Percentiles rank a stretch among this genome's conserved stretches.
Evolutionary conservation across 2,113 vertebrate species (phyloP).

Genomic region (Petrocephalus microphthalmus): DNA sequence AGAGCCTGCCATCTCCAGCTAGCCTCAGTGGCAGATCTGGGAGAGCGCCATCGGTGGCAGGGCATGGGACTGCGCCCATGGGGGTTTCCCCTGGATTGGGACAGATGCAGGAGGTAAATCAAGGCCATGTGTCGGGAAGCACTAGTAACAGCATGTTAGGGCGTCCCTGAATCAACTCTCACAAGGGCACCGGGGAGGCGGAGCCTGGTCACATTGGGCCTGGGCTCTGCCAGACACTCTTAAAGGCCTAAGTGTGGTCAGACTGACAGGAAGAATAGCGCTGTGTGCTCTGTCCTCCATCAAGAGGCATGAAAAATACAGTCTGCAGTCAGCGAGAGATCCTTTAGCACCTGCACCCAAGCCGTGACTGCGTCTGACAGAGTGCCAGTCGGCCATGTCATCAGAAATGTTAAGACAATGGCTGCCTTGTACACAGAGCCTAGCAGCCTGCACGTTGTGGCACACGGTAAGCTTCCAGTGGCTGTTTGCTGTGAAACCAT

Average conservation of each 20-base stretch:
- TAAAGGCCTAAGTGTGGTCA: constrained; percentile 67
- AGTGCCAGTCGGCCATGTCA: constrained; percentile 59
- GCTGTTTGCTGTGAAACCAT: constrained; percentile 27
- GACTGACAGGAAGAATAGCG: constrained; percentile 55
- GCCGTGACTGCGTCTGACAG: constrained; percentile 56
- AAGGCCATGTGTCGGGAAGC: constrained; percentile 61
- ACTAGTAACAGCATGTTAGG: constrained; percentile 67
- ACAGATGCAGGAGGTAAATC: constrained; percentile 66
- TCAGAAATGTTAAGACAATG: constrained; percentile 50
- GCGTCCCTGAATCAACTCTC: constrained; percentile 64
- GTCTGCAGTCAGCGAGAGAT: constrained; percentile 46
- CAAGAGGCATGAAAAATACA: constrained; percentile 56
- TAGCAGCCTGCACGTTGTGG: neutral
- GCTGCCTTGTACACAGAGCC: constrained; percentile 31
- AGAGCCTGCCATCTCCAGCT: neutral
- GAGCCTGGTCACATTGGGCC: constrained; percentile 64
- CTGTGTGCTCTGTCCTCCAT: constrained; percentile 46
- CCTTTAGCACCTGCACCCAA: constrained; percentile 34
- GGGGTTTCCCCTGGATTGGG: constrained; percentile 52
- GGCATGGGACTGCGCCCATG: constrained; percentile 10
- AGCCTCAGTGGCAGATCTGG: neutral
- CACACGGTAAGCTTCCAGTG: constrained; percentile 20
- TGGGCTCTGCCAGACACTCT: constrained; percentile 67
- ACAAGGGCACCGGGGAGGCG: constrained; percentile 55
- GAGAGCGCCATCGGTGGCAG: neutral